These are phyloP conservation scores for Megalops atlanticus DNA, from an alignment of 2,113 vertebrate species.

Conservation along the genomic window DNA sequence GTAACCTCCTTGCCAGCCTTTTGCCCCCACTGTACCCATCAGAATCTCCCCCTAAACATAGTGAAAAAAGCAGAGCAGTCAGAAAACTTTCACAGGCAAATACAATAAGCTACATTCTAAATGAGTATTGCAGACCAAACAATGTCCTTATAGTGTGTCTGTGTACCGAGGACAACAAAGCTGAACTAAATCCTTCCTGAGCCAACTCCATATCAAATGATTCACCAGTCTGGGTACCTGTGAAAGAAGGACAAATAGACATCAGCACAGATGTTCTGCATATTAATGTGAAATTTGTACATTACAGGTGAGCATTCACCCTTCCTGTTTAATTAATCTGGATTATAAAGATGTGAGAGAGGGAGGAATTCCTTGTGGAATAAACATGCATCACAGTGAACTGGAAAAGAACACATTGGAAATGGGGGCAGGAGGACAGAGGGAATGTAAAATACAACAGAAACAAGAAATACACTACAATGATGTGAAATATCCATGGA, in stretches of 20 bases:
- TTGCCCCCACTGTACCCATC: constrained; percentile 12
- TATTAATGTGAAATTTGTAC: no score
- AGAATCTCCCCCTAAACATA: constrained; percentile 7
- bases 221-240: not conserved
- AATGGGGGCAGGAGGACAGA: not conserved
- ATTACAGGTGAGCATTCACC: not conserved
- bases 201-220: constrained; percentile 15
- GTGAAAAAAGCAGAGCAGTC: not conserved
- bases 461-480: not conserved
- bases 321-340: not conserved
- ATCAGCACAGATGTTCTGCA: not conserved
- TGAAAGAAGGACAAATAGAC: not conserved
- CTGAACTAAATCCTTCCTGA: constrained; percentile 16
- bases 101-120: not conserved
- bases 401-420: not conserved
- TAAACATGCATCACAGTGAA: no score
- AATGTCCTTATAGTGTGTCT: not conserved
- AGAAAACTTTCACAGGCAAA: not conserved
- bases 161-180: constrained; percentile 9
- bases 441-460: not conserved
- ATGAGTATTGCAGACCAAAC: not conserved
- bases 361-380: no score
- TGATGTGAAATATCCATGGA: not conserved
- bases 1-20: constrained; percentile 10
- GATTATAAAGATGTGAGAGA: not conserved